Evolutionary conservation across 2,888 invertebrate genomes (phyloP).

Genomic region (Philaethria dido): DNA sequence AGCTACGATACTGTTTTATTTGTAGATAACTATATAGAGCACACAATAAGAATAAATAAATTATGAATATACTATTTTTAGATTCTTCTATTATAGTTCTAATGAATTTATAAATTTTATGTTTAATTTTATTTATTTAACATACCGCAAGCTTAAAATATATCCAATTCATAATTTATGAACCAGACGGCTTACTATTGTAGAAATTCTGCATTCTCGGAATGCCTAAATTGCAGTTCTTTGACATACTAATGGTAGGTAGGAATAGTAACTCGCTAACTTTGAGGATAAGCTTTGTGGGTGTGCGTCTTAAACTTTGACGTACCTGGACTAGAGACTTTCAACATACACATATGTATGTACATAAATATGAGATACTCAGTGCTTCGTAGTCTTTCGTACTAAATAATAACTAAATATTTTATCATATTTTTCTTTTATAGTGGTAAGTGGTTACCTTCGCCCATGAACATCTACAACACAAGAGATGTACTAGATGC

Average conservation of each 20-base stretch:
- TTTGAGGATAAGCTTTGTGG: slow-evolving; percentile 65
- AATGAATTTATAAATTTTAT: too few species aligned
- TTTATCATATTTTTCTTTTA: too few species aligned
- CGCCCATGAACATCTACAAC: too few species aligned
- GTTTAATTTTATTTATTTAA: too few species aligned
- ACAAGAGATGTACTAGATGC: too few species aligned
- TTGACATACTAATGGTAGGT: slow-evolving; percentile 53
- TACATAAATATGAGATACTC: neutral
- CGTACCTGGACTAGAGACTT: slow-evolving; percentile 56
- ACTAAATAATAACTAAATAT: too few species aligned
- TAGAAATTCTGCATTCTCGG: slow-evolving; percentile 30
- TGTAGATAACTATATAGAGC: neutral
- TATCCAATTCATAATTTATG: neutral
- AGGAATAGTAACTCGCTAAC: slow-evolving; percentile 61
- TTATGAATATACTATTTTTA: neutral
- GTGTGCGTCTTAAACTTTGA: slow-evolving; percentile 76
- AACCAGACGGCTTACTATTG: neutral
- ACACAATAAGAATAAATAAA: neutral
- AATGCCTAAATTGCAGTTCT: slow-evolving; percentile 58
- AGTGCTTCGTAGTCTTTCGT: neutral
- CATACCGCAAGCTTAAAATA: neutral
- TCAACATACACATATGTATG: slow-evolving; percentile 22
- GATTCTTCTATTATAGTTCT: neutral
- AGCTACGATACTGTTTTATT: neutral
- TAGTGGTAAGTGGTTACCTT: too few species aligned